Evolutionary conservation across 2,888 invertebrate genomes (phyloP), one percentile per base, ranked within the genome.

Genomic region (Quadroppia sp.): DNA sequence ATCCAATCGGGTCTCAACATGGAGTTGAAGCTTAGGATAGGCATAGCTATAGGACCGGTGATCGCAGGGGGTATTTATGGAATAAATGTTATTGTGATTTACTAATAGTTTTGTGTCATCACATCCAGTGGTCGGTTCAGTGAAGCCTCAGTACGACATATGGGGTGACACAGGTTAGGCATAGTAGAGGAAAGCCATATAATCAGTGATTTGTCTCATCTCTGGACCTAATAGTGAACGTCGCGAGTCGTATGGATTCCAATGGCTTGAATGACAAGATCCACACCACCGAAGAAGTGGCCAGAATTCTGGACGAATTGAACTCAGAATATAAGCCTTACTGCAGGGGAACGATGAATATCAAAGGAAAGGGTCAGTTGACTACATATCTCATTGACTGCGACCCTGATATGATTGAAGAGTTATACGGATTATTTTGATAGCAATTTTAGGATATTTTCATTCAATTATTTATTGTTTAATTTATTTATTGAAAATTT

Each of bases 241-340:
- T 97, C 87, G 94, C 97, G 2, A 94, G 94, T 0, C 86, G 97
- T 80, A 94, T 97, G 94, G 96, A 96, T 81, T 92, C 92, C 0
- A 92, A 91, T 1, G 96, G 96, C 7, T 85, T 89, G 77, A 86
- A 88, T 1, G 90, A 90, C 53, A 86, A 88, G 75, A 88, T 94
- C 77, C 94, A 94, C 82, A 89, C 92, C 9, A 91, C 92, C 1
- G 90, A 91, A 80, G 87, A 88, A 78, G 91, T 92, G 13, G 91
- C 91, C 0, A 87, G 90, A 80, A 88, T 94, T 73, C 84, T 98
- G 53, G 89, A 89, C 86, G 87, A 88, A 20, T 90, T 94, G 79
- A 25, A 74, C 20, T 42, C 45, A 32, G 11, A 50, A 13, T 74
- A 50, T 42, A 23, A 36, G 28, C 74, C 74, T 13, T 91, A 92